Base-by-base conservation (phyloP, 1,140 invertebrate genomes). In the Habropoda laboriosa region DNA sequence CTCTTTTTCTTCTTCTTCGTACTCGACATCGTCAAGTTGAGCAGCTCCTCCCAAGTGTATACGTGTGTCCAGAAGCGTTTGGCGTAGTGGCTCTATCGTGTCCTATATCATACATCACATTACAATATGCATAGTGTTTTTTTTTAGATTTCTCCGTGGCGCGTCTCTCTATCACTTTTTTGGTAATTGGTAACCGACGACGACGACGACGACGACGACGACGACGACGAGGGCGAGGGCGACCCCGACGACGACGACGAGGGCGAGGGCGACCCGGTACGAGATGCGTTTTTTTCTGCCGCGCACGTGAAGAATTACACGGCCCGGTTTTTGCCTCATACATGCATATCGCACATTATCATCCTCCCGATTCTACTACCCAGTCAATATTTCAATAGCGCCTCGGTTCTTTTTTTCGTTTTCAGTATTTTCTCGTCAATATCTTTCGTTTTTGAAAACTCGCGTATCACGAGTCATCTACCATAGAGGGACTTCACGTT, bases 81-180 rank as follows among this genome's bases (percentile, higher is more conserved):
- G 82, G 72, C 42, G 84, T 64, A 75, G 79, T 32, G 64, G 61
- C 72, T 60, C 83, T 86, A 88, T 80, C 82, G 86, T 66, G 71
- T 89, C 89, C 89, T 90, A 90, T 86, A 90, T 90, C 81, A 89
- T 82, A 90, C 75, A 90, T 87, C 73, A 88, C 66, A 90, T 90
- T 90, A 89, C 81, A 89, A 89, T 83, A 86, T 83, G 82, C 40
- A 71, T 79, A 84, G 67, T 72, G 40, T 58, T 49, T 83, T 7
- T n/a, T 60, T 79, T 80, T 79, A 70, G 12, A 57, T 68, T 77
- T 75, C 27, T 58, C 67, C 53, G 68, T 81, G 73, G 79, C 87
- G 88, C 78, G 80, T 84, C 71, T 86, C 76, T 85, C 76, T 85
- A 75, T 85, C 45, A 55, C 45, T 78, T 78, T 81, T 67, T 49